Evolutionary conservation across 2,888 invertebrate genomes (phyloP), one percentile per base, ranked within the genome.

Genomic region (Ichneumoninae sp.): DNA sequence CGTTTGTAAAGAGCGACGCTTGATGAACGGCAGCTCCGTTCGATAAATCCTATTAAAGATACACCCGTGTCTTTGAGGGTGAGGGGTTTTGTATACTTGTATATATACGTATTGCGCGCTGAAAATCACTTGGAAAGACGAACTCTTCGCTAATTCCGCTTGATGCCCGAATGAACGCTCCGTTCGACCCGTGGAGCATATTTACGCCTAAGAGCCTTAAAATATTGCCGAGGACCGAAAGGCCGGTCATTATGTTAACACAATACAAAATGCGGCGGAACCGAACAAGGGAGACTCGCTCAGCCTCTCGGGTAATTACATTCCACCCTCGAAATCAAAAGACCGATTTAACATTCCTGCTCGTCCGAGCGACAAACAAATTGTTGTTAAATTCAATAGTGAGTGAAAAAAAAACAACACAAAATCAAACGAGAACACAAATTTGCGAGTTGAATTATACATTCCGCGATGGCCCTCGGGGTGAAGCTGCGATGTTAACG

Each of bases 131-230:
- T 47, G 60, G 13, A 36, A 69, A 63, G 30, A 73, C 40, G 26
- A 50, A 50, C 26, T 69, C 40, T 52, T 50, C 30, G 47, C 8
- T 19, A 22, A 22, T 69, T 50, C 50, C 22, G 26, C 30, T 50
- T 26, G 57, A 22, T 36, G 30, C 36, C 33, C 13, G 5, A 26
- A 57, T 16, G 54, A 44, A 40, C 68, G 57, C 66, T 19, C 86
- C 87, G 60, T 74, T 83, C 71, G 76, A 76, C 81, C 74, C 76
- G 81, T 81, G 83, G 81, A 82, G 83, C 86, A 84, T 86, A 89
- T 89, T 90, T 90, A 88, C 83, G 75, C 83, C 87, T 89, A 91
- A 91, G 90, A 91, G 90, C 86, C 89, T 91, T 91, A 91, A 87
- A 87, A 88, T 86, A 88, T 89, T 65, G 87, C 52, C 47, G 71